Evolutionary conservation across 2,888 invertebrate species (phyloP), one percentile per base, ranked within the genome.

Genomic region (Harmothoe impar): DNA sequence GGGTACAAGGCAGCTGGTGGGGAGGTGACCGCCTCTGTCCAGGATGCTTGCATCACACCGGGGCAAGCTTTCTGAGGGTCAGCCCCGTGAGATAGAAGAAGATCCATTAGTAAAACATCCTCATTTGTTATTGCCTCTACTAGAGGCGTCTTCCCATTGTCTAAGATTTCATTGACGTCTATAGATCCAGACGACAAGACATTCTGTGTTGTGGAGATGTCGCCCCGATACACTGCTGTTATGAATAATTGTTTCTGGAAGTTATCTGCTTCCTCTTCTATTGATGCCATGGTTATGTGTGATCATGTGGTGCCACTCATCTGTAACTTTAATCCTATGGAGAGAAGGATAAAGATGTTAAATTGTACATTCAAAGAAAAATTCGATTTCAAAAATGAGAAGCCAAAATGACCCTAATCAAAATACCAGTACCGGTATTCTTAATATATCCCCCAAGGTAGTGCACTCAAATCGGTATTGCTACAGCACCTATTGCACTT

Each of bases 81-180:
- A 31, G 86, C 86, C 51, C 29, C 52, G 23, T 86, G 86, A 10
- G 51, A 12, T 17, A 86, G 29, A 54, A 86, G 56, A 15, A 86
- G 29, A 86, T 54, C 29, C 0, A 86, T 25, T 54, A 86, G 52
- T 3, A 25, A 29, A 25, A 33, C 29, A 29, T 86, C 7, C 1
- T 23, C 54, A 54, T 29, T 54, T 12, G 5, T 29, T 5, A 56
- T 86, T n/a, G 86, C 86, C 25, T 86, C 86, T 5, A 86, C 23
- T 17, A 86, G 56, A n/a, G 86, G 86, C 0, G 86, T 86, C 29
- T 54, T 86, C 7, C 86, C 86, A 56, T 86, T 86, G 29, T 54
- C 54, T 52, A 86, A 52, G 52, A 54, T 12, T 12, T n/a, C 1
- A 29, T 86, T 29, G 10, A 86, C 86, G n/a, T 86, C 86, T 12